Conservation (phyloP, 2,888 invertebrate genomes). For the Agonopterix alstromeriana region DNA sequence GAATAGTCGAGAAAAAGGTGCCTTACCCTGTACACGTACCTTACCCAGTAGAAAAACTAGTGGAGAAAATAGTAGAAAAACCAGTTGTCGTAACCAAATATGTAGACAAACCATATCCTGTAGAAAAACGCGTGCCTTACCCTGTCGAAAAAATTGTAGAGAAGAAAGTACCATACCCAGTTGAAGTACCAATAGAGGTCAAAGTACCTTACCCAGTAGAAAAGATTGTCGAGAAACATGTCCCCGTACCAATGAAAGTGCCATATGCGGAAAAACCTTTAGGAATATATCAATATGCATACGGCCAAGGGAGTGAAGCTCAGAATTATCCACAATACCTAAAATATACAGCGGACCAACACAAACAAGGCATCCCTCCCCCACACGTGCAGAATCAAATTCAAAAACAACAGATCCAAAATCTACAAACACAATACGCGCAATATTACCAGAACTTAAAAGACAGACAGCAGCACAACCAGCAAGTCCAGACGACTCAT, state of each 20-base stretch:
- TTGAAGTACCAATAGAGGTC: slow-evolving; percentile 73
- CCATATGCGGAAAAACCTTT: slow-evolving; percentile 28
- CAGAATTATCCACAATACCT: slow-evolving; percentile 25
- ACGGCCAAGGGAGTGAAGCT: slow-evolving; percentile 14
- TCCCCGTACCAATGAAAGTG: slow-evolving; percentile 28
- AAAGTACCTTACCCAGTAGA: slow-evolving; percentile 64
- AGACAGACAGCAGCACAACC: slow-evolving; percentile 16
- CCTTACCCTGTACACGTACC: slow-evolving; percentile 65
- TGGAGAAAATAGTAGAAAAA: slow-evolving; percentile 77
- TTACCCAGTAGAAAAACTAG: slow-evolving; percentile 64
- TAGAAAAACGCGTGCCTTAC: slow-evolving; percentile 63
- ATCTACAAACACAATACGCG: slow-evolving; percentile 19
- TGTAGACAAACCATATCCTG: slow-evolving; percentile 62
- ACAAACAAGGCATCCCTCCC: slow-evolving; percentile 14
- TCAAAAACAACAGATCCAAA: slow-evolving; percentile 13
- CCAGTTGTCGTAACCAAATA: slow-evolving; percentile 68
- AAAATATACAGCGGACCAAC: slow-evolving; percentile 21
- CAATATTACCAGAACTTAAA: slow-evolving; percentile 22
- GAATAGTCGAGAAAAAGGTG: slow-evolving; percentile 67
- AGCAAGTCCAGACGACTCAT: slow-evolving; percentile 28
- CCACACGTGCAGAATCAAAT: slow-evolving; percentile 9
- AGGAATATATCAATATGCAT: slow-evolving; percentile 17
- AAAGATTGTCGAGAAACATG: slow-evolving; percentile 60
- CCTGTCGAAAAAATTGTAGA: slow-evolving; percentile 70
- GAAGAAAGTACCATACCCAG: slow-evolving; percentile 71